A percentile compares a stretch with the other conserved stretches of the same genome.
phyloP scores from a whole-genome alignment of 2,888 invertebrate species.

The Drosophila stalkeri region DNA sequence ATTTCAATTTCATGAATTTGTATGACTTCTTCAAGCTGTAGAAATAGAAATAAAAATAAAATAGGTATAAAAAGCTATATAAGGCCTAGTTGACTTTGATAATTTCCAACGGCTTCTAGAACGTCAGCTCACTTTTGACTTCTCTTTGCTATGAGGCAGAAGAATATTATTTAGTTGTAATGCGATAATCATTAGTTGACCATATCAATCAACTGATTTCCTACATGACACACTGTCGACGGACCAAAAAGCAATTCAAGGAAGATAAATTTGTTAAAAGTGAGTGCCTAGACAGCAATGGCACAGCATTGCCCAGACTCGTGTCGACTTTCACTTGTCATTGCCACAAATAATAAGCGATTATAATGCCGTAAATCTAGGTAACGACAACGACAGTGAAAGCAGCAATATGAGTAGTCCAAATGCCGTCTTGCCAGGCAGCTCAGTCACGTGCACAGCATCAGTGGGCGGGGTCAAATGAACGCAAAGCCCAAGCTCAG shows the following conservation, averaged over 20 bases:
- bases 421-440: not conserved
- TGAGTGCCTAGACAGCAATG: conserved; percentile 15
- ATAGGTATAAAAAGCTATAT: too few species aligned
- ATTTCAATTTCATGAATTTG: too few species aligned
- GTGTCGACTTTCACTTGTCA: conserved; percentile 52
- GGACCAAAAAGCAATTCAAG: conserved; percentile 46
- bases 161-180: not conserved
- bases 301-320: not conserved
- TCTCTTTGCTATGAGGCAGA: not conserved
- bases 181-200: conserved; percentile 1
- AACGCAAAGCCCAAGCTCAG: conserved; percentile 25
- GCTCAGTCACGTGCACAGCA: conserved; percentile 54
- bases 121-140: too few species aligned
- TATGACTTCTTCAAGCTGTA: too few species aligned
- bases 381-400: conserved; percentile 10
- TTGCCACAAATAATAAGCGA: conserved; percentile 67
- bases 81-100: too few species aligned
- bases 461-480: conserved; percentile 6
- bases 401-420: conserved; percentile 13
- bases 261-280: conserved; percentile 64
- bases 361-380: conserved; percentile 61
- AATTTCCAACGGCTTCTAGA: too few species aligned
- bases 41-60: too few species aligned
- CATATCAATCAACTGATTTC: conserved; percentile 7
- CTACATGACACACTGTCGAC: not conserved